Evolutionary conservation across 2,888 invertebrate species (phyloP).

Genomic region (Uloborus plumipes): DNA sequence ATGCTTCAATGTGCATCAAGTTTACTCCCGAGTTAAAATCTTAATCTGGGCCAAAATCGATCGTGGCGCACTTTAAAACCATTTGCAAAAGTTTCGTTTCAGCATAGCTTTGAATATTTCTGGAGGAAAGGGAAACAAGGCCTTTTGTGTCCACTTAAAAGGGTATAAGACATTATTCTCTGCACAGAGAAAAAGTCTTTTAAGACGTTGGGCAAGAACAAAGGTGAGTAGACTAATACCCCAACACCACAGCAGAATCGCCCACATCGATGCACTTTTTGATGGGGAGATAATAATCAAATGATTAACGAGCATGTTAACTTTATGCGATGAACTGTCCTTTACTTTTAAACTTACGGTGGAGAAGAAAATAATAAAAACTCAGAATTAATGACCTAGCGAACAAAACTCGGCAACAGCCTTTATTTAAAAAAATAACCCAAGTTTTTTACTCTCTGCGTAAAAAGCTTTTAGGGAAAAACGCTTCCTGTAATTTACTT

Average conservation of each 20-base stretch:
- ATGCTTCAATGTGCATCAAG: no score
- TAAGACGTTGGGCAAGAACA: conserved; percentile 37
- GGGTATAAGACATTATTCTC: conserved; percentile 44
- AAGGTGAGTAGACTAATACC: conserved; percentile 46
- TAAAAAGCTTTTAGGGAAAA: conserved; percentile 63
- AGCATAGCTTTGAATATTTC: no score
- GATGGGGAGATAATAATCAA: conserved; percentile 64
- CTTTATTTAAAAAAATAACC: conserved; percentile 60
- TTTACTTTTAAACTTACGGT: conserved; percentile 62
- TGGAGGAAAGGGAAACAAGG: background rate
- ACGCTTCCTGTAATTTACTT: conserved; percentile 64
- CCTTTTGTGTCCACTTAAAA: conserved; percentile 40
- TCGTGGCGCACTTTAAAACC: no score
- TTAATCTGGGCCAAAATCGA: no score
- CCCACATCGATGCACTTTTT: conserved; percentile 57
- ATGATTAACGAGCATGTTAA: conserved; percentile 62
- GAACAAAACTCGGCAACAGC: conserved; percentile 64
- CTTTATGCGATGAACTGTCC: conserved; percentile 64
- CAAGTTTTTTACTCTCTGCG: conserved; percentile 42
- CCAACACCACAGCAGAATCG: background rate
- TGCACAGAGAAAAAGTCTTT: conserved; percentile 35
- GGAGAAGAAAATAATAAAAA: conserved; percentile 62
- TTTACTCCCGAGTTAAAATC: no score
- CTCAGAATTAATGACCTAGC: conserved; percentile 59
- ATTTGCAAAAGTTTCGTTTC: no score